Percentiles rank a stretch among this genome's conserved stretches.
Conservation (phyloP, 1,140 invertebrate genomes). For the Coelopa frigida region DNA sequence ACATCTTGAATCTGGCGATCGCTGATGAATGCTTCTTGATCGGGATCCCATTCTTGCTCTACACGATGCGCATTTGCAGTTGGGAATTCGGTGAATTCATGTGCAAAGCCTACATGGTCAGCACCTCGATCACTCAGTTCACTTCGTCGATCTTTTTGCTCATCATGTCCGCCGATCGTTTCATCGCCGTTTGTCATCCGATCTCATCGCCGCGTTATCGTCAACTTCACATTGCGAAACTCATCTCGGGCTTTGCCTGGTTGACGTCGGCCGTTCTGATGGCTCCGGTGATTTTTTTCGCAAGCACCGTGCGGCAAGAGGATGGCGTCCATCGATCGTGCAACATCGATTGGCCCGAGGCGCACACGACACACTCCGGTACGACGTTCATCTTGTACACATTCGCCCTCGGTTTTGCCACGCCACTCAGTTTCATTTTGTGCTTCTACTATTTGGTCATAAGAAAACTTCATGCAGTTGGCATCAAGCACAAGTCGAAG, state of each 20-base stretch:
- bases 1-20: conserved; percentile 90
- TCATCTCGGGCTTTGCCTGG: conserved; percentile 81
- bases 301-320: conserved; percentile 59
- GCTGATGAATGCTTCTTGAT: conserved; percentile 92
- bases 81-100: conserved; percentile 89
- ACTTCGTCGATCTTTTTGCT: conserved; percentile 89
- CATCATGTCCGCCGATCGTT: conserved; percentile 95
- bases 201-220: conserved; percentile 78
- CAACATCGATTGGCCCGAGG: conserved; percentile 74
- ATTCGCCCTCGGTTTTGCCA: conserved; percentile 85
- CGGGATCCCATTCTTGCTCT: conserved; percentile 85
- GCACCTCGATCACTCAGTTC: conserved; percentile 92
- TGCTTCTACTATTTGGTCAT: conserved; percentile 96
- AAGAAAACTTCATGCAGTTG: conserved; percentile 77
- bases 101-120: conserved; percentile 91
- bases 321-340: conserved; percentile 55
- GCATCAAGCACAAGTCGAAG: conserved; percentile 81
- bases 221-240: conserved; percentile 76
- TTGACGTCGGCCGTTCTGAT: conserved; percentile 76
- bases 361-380: conserved; percentile 49
- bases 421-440: conserved; percentile 85
- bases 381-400: conserved; percentile 83
- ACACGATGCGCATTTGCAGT: conserved; percentile 72
- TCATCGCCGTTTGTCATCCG: conserved; percentile 93
- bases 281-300: conserved; percentile 88